Evolutionary conservation across 2,888 invertebrate genomes (phyloP).

Genomic region (Villa cingulata): DNA sequence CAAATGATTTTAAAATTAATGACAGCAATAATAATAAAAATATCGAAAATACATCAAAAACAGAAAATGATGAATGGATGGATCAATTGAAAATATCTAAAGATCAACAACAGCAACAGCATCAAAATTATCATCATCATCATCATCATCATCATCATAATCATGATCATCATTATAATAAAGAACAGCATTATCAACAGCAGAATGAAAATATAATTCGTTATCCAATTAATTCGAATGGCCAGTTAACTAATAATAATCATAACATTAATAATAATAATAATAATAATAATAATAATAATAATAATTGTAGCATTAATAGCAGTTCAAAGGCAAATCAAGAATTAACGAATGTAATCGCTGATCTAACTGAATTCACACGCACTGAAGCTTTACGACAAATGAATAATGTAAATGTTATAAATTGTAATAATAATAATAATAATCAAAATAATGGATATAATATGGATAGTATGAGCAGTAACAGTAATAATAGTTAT

Average conservation of each 20-base stretch:
- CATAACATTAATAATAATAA: no score
- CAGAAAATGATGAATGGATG: background rate
- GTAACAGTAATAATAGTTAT: constrained; percentile 10
- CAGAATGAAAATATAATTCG: background rate
- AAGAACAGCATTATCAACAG: background rate
- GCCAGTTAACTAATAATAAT: background rate
- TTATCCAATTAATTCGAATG: background rate
- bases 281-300: no score
- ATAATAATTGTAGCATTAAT: background rate
- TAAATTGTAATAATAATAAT: constrained; percentile 1
- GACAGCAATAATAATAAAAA: background rate
- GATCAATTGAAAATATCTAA: background rate
- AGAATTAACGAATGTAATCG: constrained; percentile 18
- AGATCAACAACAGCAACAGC: background rate
- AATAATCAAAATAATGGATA: constrained; percentile 5
- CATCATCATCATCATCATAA: no score
- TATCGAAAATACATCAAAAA: background rate
- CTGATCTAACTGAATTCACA: constrained; percentile 18
- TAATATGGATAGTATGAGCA: background rate
- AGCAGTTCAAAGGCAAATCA: constrained; percentile 9
- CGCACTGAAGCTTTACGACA: constrained; percentile 15
- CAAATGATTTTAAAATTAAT: constrained; percentile 4
- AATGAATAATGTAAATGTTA: background rate
- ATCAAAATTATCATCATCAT: background rate
- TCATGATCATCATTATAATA: background rate